A percentile compares a stretch with the other conserved stretches of the same genome.
Evolutionary conservation across 2,797 vertebrate species (phyloP).

Genomic region (Gymnopithys bicolor): DNA sequence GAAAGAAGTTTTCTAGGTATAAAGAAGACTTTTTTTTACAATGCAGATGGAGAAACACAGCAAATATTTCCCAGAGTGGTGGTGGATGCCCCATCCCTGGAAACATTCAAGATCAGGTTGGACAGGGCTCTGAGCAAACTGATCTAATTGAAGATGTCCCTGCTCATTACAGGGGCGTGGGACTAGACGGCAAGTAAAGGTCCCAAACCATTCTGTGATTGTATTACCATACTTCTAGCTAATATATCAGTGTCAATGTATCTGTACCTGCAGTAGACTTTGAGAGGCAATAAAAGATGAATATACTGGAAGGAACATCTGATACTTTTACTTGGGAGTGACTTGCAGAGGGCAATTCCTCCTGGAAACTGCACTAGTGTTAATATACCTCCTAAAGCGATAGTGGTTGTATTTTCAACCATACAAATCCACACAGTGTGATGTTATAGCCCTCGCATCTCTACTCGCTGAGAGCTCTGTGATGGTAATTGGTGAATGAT

Average conservation of each 20-base stretch:
- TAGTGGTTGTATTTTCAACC: not conserved
- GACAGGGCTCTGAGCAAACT: not conserved
- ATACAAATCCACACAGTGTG: not conserved
- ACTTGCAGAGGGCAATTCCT: not conserved
- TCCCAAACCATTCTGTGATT: not conserved
- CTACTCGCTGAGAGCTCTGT: not conserved
- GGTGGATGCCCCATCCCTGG: no score
- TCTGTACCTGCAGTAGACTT: not conserved
- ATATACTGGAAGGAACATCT: not conserved
- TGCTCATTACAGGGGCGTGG: not conserved
- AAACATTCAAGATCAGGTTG: not conserved
- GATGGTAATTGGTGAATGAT: not conserved
- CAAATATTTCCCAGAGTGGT: not conserved
- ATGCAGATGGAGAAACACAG: not conserved
- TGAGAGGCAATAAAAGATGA: not conserved
- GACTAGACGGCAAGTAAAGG: not conserved
- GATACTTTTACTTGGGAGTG: not conserved
- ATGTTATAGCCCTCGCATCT: not conserved
- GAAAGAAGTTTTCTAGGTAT: not conserved
- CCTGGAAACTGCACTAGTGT: not conserved
- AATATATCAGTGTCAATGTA: accelerated
- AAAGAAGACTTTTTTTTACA: not conserved
- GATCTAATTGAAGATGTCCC: not conserved
- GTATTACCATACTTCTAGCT: not conserved
- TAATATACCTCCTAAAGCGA: not conserved